Percentiles rank a stretch among this genome's conserved stretches.
Conservation (phyloP, 2,888 invertebrate species). For the Crioceris asparagi region DNA sequence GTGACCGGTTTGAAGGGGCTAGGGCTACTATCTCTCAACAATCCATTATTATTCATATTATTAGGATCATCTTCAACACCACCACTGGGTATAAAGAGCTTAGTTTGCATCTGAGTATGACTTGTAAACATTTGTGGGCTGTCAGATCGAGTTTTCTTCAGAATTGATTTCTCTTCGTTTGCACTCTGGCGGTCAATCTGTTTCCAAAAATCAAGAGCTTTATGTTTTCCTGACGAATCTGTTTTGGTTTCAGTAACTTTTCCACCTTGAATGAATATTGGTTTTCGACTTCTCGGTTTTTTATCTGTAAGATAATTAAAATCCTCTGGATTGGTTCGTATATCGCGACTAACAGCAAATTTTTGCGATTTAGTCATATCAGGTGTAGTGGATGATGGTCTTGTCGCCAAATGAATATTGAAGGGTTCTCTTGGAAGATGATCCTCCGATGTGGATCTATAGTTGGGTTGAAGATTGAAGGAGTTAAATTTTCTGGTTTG, state of each 20-base stretch:
- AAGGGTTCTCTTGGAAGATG: slow-evolving; percentile 18
- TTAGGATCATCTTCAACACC: slow-evolving; percentile 19
- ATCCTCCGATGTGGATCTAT: slow-evolving; percentile 28
- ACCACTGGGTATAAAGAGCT: slow-evolving; percentile 32
- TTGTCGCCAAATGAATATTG: slow-evolving; percentile 2
- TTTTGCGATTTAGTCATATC: slow-evolving; percentile 6
- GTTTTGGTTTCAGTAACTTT: slow-evolving; percentile 23
- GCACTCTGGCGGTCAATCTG: slow-evolving; percentile 40
- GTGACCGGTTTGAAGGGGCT: slow-evolving; percentile 19
- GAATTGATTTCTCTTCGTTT: slow-evolving; percentile 10
- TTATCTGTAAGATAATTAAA: slow-evolving; percentile 62
- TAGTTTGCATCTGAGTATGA: slow-evolving; percentile 32
- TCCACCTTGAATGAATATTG: slow-evolving; percentile 54
- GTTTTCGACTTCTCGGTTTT: slow-evolving; percentile 60
- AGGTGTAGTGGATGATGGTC: neutral
- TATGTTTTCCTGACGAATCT: slow-evolving; percentile 31
- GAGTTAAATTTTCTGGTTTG: slow-evolving; percentile 34
- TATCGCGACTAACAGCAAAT: no score
- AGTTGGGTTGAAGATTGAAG: slow-evolving; percentile 30
- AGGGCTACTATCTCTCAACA: slow-evolving; percentile 9
- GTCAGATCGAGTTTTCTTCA: slow-evolving; percentile 16
- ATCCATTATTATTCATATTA: slow-evolving; percentile 4
- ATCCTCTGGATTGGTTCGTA: slow-evolving; percentile 24
- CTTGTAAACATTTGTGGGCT: slow-evolving; percentile 35
- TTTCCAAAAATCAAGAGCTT: slow-evolving; percentile 54